Conservation (phyloP, 1,140 invertebrate species). For the Euborellia annulipes region DNA sequence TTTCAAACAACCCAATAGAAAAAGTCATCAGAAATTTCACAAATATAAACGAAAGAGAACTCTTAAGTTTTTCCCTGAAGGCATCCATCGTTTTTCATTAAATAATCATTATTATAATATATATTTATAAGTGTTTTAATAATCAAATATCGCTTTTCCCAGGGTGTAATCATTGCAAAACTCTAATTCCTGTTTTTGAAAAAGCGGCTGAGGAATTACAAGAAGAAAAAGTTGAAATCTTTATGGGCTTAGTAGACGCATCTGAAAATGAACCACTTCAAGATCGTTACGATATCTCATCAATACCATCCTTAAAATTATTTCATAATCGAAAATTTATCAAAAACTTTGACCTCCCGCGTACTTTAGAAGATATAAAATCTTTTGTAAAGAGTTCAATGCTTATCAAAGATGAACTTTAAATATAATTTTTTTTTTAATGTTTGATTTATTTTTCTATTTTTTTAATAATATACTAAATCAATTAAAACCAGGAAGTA, state of each 20-base stretch:
- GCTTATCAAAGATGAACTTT: constrained; percentile 21
- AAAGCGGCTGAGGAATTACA: constrained; percentile 33
- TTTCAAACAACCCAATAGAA: too few relatives aligned
- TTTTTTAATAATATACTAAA: too few relatives aligned
- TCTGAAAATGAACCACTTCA: constrained; percentile 17
- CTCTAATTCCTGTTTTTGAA: constrained; percentile 36
- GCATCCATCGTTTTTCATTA: too few relatives aligned
- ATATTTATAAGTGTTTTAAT: too few relatives aligned
- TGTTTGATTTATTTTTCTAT: not conserved
- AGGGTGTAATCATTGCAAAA: constrained; percentile 46
- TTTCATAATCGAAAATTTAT: constrained; percentile 28
- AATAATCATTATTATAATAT: too few relatives aligned
- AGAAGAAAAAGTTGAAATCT: constrained; percentile 25
- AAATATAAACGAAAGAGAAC: too few relatives aligned
- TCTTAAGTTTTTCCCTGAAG: too few relatives aligned
- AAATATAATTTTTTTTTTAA: constrained; percentile 17
- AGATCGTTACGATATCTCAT: constrained; percentile 18
- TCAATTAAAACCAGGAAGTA: too few relatives aligned
- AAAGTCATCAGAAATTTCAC: too few relatives aligned
- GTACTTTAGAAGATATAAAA: constrained; percentile 31
- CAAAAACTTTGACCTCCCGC: constrained; percentile 27
- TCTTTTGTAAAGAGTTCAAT: constrained; percentile 29
- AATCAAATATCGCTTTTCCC: too few relatives aligned
- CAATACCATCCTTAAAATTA: constrained; percentile 24
- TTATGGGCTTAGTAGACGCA: constrained; percentile 24